phyloP scores from a whole-genome alignment of 1,140 invertebrate species.

The Drosophila paulistorum region DNA sequence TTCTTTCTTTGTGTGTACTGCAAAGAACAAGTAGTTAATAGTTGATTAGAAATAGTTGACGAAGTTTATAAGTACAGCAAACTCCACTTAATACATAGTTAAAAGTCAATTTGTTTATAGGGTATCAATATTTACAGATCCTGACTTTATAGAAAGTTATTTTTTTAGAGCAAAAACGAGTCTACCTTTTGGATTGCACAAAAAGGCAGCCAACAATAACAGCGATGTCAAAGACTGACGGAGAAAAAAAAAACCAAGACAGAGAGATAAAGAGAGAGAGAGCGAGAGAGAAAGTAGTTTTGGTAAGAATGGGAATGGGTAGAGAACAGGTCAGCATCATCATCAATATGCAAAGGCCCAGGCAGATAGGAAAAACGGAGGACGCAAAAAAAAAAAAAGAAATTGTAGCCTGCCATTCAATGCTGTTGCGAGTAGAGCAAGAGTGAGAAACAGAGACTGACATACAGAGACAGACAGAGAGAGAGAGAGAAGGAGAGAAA shows the following conservation, averaged over 20 bases:
- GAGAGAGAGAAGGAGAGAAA: not conserved
- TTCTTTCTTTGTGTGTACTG: too few species aligned
- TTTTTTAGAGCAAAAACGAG: constrained; percentile 43
- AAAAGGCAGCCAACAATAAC: constrained; percentile 58
- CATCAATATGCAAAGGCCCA: constrained; percentile 73
- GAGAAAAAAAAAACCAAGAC: constrained; percentile 5
- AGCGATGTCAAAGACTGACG: not conserved
- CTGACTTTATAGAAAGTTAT: not conserved
- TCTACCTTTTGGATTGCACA: constrained; percentile 40
- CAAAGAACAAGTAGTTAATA: too few species aligned
- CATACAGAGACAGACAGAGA: not conserved
- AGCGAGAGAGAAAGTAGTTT: constrained; percentile 10
- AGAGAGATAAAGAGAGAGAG: not conserved
- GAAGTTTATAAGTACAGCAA: too few species aligned
- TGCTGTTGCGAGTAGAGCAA: constrained; percentile 21
- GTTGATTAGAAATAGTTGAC: not conserved
- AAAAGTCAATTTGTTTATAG: not conserved
- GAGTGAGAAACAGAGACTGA: constrained; percentile 20
- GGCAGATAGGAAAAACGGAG: constrained; percentile 12
- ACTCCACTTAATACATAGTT: not conserved
- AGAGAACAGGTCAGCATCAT: constrained; percentile 49
- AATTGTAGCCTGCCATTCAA: constrained; percentile 59
- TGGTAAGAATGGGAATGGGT: not conserved
- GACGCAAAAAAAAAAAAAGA: constrained; percentile 14
- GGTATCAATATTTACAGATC: not conserved